phyloP scores from a whole-genome alignment of 2,888 invertebrate species.

The Lapara coniferarum region DNA sequence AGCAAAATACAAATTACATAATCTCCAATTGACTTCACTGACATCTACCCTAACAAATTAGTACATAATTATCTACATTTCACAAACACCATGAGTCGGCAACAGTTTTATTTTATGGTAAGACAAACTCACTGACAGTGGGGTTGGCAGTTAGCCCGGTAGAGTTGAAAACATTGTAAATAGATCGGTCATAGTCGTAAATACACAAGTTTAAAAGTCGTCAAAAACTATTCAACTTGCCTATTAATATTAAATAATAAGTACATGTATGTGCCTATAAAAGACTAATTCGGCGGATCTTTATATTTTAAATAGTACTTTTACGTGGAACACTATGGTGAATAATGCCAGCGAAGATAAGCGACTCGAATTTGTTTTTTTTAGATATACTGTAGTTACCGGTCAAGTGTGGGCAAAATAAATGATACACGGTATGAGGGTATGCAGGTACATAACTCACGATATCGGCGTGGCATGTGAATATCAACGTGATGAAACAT shows the following conservation, averaged over 20 bases:
- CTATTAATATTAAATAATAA: constrained; percentile 55
- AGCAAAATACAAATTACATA: constrained; percentile 58
- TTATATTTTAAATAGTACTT: constrained; percentile 60
- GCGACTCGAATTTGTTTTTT: constrained; percentile 37
- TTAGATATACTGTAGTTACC: constrained; percentile 34
- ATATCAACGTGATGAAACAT: constrained; percentile 79
- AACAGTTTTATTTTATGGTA: constrained; percentile 40
- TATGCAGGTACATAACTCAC: constrained; percentile 47
- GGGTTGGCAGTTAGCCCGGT: constrained; percentile 54
- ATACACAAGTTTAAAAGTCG: constrained; percentile 62
- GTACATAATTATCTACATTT: constrained; percentile 58
- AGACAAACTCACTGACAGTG: constrained; percentile 49
- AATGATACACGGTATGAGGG: constrained; percentile 36
- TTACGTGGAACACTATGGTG: constrained; percentile 73
- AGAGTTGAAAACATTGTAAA: constrained; percentile 57
- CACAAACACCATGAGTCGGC: constrained; percentile 59
- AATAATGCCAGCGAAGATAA: constrained; percentile 53
- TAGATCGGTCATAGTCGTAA: constrained; percentile 54
- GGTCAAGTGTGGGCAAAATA: constrained; percentile 30
- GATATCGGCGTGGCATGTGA: constrained; percentile 61
- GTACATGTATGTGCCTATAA: constrained; percentile 60
- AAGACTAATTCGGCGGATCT: constrained; percentile 79
- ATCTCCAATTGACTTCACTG: constrained; percentile 68
- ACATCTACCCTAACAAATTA: constrained; percentile 69
- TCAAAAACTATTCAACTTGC: constrained; percentile 66